A percentile compares a stretch with the other conserved stretches of the same genome.
phyloP scores from a whole-genome alignment of 2,797 vertebrate genomes.

The Emys orbicularis region DNA sequence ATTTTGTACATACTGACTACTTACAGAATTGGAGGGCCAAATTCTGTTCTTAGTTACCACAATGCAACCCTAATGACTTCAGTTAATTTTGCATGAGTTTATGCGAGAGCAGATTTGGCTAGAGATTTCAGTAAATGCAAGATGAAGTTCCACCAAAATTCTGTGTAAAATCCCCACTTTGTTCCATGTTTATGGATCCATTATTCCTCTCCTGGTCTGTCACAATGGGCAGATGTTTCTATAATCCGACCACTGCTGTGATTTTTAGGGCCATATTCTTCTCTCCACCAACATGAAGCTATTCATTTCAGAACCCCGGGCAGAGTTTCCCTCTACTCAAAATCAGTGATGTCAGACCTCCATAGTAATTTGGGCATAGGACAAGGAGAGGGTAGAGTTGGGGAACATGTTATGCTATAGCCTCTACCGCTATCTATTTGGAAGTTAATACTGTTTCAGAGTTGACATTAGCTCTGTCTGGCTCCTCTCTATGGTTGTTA shows the following conservation, averaged over 20 bases:
- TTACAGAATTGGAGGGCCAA: neutral
- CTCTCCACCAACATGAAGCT: neutral
- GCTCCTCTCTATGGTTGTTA: neutral
- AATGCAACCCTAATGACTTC: rapidly evolving
- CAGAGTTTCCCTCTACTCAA: neutral
- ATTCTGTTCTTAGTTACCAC: neutral
- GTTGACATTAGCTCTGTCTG: neutral
- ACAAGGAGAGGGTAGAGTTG: neutral
- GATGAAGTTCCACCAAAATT: neutral
- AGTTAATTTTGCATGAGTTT: neutral
- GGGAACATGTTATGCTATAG: neutral
- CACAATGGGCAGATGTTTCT: neutral
- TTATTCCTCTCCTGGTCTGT: neutral
- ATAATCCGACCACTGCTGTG: neutral
- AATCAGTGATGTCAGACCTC: neutral
- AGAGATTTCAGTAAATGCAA: neutral
- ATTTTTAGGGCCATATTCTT: neutral
- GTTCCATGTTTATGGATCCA: neutral
- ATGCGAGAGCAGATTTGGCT: neutral
- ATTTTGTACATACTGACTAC: neutral
- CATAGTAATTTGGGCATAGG: neutral
- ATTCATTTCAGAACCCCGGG: neutral
- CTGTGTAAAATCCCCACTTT: neutral
- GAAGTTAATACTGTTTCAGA: neutral
- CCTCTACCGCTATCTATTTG: neutral